Conservation (phyloP, 2,113 vertebrate genomes). For the Cottus gobio region DNA sequence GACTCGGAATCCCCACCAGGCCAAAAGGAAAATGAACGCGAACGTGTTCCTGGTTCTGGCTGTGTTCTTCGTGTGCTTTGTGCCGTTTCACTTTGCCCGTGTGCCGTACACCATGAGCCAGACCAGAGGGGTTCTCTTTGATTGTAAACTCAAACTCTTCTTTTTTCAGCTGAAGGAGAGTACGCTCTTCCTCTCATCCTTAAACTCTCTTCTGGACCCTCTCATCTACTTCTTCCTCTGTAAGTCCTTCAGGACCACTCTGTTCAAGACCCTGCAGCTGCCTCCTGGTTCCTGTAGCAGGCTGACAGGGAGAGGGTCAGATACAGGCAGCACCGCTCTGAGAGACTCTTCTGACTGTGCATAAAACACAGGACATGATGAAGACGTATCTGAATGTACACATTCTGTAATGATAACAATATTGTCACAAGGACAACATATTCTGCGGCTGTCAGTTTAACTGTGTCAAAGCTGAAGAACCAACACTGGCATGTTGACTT, state of each 20-base stretch:
- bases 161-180: constrained; percentile 94
- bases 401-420: background rate
- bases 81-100: constrained; percentile 94
- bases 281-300: constrained; percentile 66
- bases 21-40: constrained; percentile 84
- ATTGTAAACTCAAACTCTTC: constrained; percentile 82
- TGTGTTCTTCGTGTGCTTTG: constrained; percentile 96
- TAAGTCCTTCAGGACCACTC: constrained; percentile 89
- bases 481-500: background rate
- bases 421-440: background rate
- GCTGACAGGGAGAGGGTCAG: constrained; percentile 49
- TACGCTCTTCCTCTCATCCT: constrained; percentile 90
- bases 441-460: background rate
- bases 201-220: constrained; percentile 93
- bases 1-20: constrained; percentile 13
- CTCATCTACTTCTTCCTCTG: constrained; percentile 99
- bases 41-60: constrained; percentile 96
- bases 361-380: constrained; percentile 16
- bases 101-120: constrained; percentile 97
- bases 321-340: constrained; percentile 33
- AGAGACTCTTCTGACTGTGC: constrained; percentile 37
- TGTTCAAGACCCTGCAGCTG: constrained; percentile 82
- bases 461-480: background rate
- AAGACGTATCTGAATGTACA: background rate
- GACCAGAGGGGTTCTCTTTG: constrained; percentile 83